Percentiles rank a stretch among this genome's conserved stretches.
phyloP scores from a whole-genome alignment of 2,888 invertebrate species.

The Amiota communis region DNA sequence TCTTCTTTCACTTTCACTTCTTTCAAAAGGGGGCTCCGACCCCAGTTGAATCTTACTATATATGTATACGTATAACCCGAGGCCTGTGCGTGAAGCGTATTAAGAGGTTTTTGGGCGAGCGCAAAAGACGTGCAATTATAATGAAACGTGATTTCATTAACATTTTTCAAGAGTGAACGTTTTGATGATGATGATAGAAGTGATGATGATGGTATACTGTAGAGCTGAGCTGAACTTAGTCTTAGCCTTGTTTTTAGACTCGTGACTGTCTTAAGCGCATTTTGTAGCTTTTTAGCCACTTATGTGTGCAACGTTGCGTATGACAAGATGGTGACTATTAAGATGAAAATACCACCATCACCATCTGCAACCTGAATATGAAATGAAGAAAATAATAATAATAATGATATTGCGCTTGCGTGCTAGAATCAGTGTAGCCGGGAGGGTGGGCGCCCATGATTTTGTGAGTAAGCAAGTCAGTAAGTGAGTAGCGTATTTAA shows the following conservation, averaged over 20 bases:
- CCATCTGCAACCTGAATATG: not conserved
- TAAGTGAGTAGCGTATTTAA: not conserved
- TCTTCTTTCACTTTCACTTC: too few species aligned
- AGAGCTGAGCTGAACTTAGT: too few species aligned
- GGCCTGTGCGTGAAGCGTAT: too few species aligned
- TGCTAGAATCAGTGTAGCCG: too few species aligned
- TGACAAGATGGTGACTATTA: constrained; percentile 9
- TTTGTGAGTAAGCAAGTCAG: not conserved
- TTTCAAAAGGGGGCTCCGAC: too few species aligned
- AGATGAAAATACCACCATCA: not conserved
- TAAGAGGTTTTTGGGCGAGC: too few species aligned
- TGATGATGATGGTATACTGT: not conserved
- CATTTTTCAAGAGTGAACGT: constrained; percentile 8
- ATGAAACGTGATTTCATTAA: constrained; percentile 23
- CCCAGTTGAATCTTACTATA: too few species aligned
- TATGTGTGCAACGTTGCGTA: constrained; percentile 19
- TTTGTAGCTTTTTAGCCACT: constrained; percentile 7
- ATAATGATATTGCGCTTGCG: not conserved
- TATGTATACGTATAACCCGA: too few species aligned
- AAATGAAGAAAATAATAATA: constrained; percentile 1
- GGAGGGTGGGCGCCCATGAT: too few species aligned
- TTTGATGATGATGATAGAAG: not conserved
- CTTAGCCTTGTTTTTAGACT: too few species aligned
- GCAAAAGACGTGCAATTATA: constrained; percentile 7
- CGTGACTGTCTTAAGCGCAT: not conserved